Evolutionary conservation across 2,797 vertebrate genomes (phyloP), one percentile per base, ranked within the genome.

Genomic region (Malurus splendens): DNA sequence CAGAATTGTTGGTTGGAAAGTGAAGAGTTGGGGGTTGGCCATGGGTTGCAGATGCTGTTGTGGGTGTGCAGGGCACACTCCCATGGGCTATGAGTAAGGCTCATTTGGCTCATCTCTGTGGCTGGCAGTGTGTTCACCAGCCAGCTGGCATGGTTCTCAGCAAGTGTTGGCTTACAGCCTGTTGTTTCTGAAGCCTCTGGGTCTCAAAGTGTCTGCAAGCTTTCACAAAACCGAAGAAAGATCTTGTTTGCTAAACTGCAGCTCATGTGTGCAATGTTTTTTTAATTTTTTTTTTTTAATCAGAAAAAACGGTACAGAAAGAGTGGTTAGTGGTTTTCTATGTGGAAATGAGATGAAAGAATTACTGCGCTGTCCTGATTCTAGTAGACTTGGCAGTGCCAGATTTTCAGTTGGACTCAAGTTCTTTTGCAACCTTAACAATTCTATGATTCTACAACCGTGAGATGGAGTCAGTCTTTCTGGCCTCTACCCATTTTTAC

Each of bases 1-100:
- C 1, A 4, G 56, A 84, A 60, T 7, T 28, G 14, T 42, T 51
- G n/a, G 6, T 60, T 76, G 33, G 20, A n/a, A 68, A 73, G 44
- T 2, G 0, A 12, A 44, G 20, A 5, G 12, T 3, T 33, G 30
- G 14, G 47, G 19, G 2, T 7, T 75, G 51, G 14, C 19, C 6
- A 6, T 11, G 27, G 16, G 27, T 11, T 68, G 59, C 32, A 54
- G 39, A 13, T 2, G 1, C 22, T 3, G 2, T 50, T 12, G 28
- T 59, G 48, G 20, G 36, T 2, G 1, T 18, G 50, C 42, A n/a
- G 44, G 41, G 8, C 1, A 1, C 24, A 17, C n/a, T 57, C 61
- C 54, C 1, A 1, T 48, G 67, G 51, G 22, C 51, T 50, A 7
- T 44, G 48, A 66, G 17, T 48, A n/a, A 75, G 59, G 48, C 52